Percentiles rank a stretch among this genome's conserved stretches.
Conservation (phyloP, 2,888 invertebrate genomes). For the Bhutanitis thaidina region DNA sequence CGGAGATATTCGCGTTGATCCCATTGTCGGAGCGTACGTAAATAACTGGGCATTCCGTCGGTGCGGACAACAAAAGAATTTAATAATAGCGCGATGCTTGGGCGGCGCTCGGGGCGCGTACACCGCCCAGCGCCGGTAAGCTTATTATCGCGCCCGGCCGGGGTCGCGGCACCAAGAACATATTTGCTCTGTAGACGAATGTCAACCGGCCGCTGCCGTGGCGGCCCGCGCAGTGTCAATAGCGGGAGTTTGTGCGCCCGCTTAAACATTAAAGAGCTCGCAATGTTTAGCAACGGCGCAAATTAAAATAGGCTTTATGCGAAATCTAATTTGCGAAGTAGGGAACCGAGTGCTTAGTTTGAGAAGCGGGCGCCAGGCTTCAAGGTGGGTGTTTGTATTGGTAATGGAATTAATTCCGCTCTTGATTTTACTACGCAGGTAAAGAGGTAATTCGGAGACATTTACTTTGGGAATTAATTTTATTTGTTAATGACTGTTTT, state of each 20-base stretch:
- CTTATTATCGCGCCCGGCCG: conserved; percentile 64
- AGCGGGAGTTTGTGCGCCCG: conserved; percentile 57
- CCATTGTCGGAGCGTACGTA: conserved; percentile 54
- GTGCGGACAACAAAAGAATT: conserved; percentile 70
- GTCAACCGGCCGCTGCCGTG: conserved; percentile 57
- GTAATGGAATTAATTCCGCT: conserved; percentile 72
- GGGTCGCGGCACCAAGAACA: conserved; percentile 51
- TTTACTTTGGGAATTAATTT: conserved; percentile 37
- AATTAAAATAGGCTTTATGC: conserved; percentile 79
- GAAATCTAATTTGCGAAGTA: conserved; percentile 77
- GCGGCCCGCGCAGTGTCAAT: conserved; percentile 51
- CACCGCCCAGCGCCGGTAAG: conserved; percentile 54
- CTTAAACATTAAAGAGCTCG: conserved; percentile 73
- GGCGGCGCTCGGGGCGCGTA: conserved; percentile 46
- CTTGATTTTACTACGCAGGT: conserved; percentile 45
- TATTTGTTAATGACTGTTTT: conserved; percentile 14
- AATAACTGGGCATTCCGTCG: conserved; percentile 63
- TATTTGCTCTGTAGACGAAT: conserved; percentile 69
- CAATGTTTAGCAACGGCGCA: conserved; percentile 73
- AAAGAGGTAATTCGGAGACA: conserved; percentile 35
- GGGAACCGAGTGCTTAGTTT: conserved; percentile 57
- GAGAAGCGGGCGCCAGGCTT: conserved; percentile 51
- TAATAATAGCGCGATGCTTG: conserved; percentile 61
- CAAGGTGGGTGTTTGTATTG: conserved; percentile 66
- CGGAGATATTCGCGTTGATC: conserved; percentile 62